A percentile compares a stretch with the other conserved stretches of the same genome.
Conservation (phyloP, 1,140 invertebrate species). For the Tyrophagus putrescentiae region DNA sequence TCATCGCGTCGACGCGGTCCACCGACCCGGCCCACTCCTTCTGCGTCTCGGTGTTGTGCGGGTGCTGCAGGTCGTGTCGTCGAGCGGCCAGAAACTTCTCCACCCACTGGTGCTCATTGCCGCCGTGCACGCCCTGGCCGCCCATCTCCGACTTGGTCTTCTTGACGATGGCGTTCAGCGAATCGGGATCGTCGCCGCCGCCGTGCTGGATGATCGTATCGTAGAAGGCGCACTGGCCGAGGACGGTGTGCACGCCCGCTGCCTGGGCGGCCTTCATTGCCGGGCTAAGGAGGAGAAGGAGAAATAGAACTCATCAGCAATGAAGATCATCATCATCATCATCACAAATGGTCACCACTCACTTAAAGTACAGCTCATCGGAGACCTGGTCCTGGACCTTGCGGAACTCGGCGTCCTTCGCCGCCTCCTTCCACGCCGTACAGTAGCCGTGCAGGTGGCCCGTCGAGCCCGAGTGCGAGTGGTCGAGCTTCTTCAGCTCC, state of each 20-base stretch:
- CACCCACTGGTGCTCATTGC: conserved; percentile 9
- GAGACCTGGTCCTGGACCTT: conserved; percentile 16
- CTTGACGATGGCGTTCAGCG: conserved; percentile 4
- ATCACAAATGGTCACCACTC: neutral
- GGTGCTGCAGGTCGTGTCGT: neutral
- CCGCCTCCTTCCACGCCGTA: conserved; percentile 9
- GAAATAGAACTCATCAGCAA: too few relatives aligned
- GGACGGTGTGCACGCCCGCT: neutral
- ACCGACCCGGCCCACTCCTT: neutral
- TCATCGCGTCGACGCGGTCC: conserved; percentile 5
- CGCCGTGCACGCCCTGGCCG: neutral
- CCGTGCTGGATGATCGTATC: conserved; percentile 19
- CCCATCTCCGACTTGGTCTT: neutral
- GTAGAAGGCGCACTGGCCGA: conserved; percentile 15
- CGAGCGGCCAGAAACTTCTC: neutral
- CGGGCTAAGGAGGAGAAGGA: neutral
- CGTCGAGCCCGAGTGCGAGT: neutral
- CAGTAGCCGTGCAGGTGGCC: neutral
- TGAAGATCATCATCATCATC: too few relatives aligned
- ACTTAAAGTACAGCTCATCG: conserved; percentile 16
- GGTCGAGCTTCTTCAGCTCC: neutral
- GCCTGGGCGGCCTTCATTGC: neutral
- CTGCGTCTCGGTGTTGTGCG: neutral
- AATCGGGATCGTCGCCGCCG: conserved; percentile 16
- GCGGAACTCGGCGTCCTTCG: conserved; percentile 6